Evolutionary conservation across 2,113 vertebrate genomes (phyloP).

Genomic region (Ceyx margarethae): DNA sequence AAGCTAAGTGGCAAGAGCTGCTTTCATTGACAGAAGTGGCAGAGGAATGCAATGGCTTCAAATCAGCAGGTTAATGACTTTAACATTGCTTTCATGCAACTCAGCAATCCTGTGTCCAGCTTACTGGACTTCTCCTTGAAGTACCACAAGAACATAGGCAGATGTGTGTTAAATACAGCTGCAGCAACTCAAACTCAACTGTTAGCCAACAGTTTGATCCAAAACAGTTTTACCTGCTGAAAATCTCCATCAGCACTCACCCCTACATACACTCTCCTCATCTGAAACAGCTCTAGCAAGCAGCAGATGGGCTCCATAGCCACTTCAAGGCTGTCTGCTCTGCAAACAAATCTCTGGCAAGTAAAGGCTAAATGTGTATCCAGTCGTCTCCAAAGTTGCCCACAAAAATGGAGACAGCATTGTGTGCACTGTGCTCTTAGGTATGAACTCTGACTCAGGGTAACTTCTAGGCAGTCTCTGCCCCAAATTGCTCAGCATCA

Average conservation of each 20-base stretch:
- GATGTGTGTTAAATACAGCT: neutral
- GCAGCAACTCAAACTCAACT: neutral
- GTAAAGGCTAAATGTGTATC: neutral
- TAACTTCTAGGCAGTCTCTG: neutral
- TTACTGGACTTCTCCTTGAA: neutral
- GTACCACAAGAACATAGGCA: neutral
- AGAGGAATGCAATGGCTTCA: neutral
- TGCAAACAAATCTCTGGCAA: neutral
- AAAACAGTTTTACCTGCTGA: neutral
- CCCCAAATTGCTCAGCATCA: neutral
- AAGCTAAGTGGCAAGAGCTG: neutral
- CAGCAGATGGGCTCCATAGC: neutral
- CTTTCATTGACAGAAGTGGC: neutral
- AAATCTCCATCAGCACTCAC: neutral
- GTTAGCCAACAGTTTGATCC: neutral
- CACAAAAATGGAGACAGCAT: neutral
- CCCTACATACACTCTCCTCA: neutral
- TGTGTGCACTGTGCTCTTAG: neutral
- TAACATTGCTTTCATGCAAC: neutral
- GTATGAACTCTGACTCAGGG: neutral
- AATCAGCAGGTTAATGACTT: neutral
- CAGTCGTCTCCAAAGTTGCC: neutral
- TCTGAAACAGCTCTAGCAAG: neutral
- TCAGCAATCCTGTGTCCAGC: neutral
- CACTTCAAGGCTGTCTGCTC: neutral